A percentile compares a stretch with the other conserved stretches of the same genome.
phyloP scores from a whole-genome alignment of 2,888 invertebrate genomes.

The Drepana falcataria region DNA sequence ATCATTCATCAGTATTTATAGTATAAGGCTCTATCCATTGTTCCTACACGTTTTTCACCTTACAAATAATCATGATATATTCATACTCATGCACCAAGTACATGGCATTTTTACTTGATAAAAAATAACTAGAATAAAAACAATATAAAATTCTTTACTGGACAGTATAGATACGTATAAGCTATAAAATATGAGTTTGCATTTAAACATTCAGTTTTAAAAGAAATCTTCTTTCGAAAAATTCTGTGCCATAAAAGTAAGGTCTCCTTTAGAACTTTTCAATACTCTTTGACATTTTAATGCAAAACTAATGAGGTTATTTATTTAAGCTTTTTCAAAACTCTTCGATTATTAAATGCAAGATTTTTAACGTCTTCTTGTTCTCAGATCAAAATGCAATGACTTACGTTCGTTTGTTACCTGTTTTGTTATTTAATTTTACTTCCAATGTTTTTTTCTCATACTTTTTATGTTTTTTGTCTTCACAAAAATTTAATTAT shows the following conservation, averaged over 20 bases:
- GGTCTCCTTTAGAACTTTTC: neutral
- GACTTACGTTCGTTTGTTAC: conserved; percentile 58
- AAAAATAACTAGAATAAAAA: no score
- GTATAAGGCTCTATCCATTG: conserved; percentile 57
- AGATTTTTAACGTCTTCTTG: neutral
- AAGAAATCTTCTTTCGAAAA: neutral
- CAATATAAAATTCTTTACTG: no score
- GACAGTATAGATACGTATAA: no score
- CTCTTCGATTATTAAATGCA: no score
- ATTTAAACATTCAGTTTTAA: no score
- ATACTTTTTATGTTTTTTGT: conserved; percentile 41
- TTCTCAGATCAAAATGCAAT: conserved; percentile 5
- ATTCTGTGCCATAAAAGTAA: neutral
- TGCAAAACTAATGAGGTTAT: neutral
- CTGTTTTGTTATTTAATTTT: conserved; percentile 75
- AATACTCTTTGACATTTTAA: neutral
- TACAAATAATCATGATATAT: neutral
- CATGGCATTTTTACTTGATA: no score
- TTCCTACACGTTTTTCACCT: conserved; percentile 49
- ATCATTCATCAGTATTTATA: conserved; percentile 71
- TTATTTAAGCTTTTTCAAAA: neutral
- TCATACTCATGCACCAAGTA: no score
- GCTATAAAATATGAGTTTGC: no score
- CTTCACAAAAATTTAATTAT: conserved; percentile 39
- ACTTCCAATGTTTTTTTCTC: conserved; percentile 57